Base-by-base conservation (phyloP, 2,113 vertebrate species). In the Xyliphius kryptos region DNA sequence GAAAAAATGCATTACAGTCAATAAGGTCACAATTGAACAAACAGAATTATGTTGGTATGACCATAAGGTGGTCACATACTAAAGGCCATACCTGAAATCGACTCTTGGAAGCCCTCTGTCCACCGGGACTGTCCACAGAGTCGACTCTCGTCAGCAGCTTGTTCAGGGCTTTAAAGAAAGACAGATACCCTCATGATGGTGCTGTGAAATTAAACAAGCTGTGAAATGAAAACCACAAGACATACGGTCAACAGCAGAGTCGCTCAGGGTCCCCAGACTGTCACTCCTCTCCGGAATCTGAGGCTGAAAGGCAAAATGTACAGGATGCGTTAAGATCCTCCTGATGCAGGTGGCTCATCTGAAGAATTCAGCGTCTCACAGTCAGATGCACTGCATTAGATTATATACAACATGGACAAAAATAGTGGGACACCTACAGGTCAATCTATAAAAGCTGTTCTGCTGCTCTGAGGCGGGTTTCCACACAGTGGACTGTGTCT, bases 241-340 rank as follows among this genome's bases (percentile, higher is more conserved):
- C 83, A 54, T 82, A 89, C 86, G 80, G 53, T 80, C 79, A 55
- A 87, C 80, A 5, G 81, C 86, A 20, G 86, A 86, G 76, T 89
- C 87, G 70, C 83, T 89, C 56, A 84, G 75, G 4, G 84, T 83
- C 68, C 81, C 86, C 26, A 88, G 74, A 76, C 87, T 88, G 50
- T 88, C 87, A 73, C 80, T 83, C 63, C 86, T 73, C 76, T 89
- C 87, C 41, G 86, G 87, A 66, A 89, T 88, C 76, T 89, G 86
- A 68, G 87, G 87, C 86, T 89, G 40, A 46, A 44, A 67, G 6
- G 44, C 40, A 13, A 2, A 70, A 56, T 2, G 68, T 54, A 12
- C 12, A 11, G 7, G 19, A 37, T 14, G 6, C 11, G 37, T 26
- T 44, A 3, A 40, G 32, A 6, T 32, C 26, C 4, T 32, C 26